These are phyloP conservation scores for Liopterus haemorrhoidalis DNA, from an alignment of 2,888 invertebrate species.

Conservation along the genomic window DNA sequence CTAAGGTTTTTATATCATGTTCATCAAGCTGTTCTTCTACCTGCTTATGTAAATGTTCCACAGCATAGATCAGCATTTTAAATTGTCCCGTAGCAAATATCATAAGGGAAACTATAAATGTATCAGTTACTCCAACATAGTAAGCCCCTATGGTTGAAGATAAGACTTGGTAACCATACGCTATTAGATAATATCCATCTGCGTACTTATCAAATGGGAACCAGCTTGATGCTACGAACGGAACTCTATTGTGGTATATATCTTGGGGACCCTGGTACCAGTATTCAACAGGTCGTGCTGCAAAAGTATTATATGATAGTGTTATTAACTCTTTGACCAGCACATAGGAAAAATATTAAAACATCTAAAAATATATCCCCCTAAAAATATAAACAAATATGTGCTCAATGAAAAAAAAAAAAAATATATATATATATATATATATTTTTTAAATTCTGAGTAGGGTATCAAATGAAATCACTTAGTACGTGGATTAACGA, in stretches of 20 bases:
- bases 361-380: too few relatives aligned
- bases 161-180: conserved; percentile 18
- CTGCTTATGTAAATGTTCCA: conserved; percentile 6
- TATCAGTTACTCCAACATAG: conserved; percentile 17
- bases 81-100: conserved; percentile 21
- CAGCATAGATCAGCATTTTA: conserved; percentile 13
- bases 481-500: too few relatives aligned
- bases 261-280: conserved; percentile 1
- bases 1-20: background rate
- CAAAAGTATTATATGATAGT: too few relatives aligned
- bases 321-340: too few relatives aligned
- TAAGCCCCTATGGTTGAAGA: conserved; percentile 14
- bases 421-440: too few relatives aligned
- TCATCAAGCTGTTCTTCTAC: background rate
- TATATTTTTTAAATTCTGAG: too few relatives aligned
- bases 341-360: too few relatives aligned
- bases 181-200: conserved; percentile 18
- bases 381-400: too few relatives aligned
- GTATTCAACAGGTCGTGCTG: conserved; percentile 13
- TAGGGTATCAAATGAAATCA: too few relatives aligned
- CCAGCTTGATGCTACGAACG: conserved; percentile 14
- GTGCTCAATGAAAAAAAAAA: too few relatives aligned
- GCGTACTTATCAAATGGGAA: conserved; percentile 28
- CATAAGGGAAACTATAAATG: conserved; percentile 16
- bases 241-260: conserved; percentile 4